Evolutionary conservation across 2,113 vertebrate species (phyloP).

Genomic region (Chamaea fasciata): DNA sequence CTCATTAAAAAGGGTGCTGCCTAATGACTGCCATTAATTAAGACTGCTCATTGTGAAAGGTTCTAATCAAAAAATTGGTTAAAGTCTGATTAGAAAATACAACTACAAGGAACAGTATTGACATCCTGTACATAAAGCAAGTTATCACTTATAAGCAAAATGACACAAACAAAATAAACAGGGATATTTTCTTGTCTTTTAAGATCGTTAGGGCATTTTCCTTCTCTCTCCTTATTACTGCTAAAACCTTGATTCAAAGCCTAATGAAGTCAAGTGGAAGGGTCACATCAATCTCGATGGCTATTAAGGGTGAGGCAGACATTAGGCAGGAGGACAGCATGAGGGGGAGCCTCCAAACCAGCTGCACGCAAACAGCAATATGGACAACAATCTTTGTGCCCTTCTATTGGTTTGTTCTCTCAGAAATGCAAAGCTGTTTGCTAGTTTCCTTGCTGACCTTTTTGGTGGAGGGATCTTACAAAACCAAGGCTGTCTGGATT

Average conservation of each 20-base stretch:
- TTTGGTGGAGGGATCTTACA: background rate
- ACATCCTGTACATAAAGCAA: background rate
- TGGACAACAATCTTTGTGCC: background rate
- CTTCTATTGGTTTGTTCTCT: background rate
- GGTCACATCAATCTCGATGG: background rate
- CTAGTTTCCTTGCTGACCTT: background rate
- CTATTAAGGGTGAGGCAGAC: background rate
- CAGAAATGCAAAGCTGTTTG: background rate
- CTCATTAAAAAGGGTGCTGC: background rate
- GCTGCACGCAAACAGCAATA: background rate
- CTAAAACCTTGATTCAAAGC: background rate
- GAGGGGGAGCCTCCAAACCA: background rate
- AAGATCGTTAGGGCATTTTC: background rate
- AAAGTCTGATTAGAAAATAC: constrained; percentile 35
- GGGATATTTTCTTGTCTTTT: background rate
- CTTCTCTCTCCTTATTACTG: background rate
- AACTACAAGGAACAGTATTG: background rate
- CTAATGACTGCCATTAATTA: constrained; percentile 46
- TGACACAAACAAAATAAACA: background rate
- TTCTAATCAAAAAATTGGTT: constrained; percentile 8
- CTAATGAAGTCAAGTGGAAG: background rate
- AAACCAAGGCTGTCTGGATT: background rate
- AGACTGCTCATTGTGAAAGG: constrained; percentile 4
- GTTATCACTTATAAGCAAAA: constrained; percentile 7
- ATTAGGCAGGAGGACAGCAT: accelerated